Conservation (phyloP, 2,113 vertebrate genomes). For the Dolichallabes microphthalmus region DNA sequence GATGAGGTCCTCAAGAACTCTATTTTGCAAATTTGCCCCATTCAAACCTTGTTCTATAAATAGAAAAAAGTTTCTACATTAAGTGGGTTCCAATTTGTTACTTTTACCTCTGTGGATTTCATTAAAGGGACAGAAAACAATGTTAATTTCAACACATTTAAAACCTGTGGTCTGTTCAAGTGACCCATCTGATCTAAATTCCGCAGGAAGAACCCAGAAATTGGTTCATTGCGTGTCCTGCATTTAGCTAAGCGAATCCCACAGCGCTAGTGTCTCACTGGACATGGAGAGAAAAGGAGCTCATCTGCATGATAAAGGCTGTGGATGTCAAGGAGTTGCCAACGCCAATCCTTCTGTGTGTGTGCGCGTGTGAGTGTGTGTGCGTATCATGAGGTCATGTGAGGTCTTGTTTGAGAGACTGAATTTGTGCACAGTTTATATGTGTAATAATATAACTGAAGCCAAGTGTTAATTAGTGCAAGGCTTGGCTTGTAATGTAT, state of each 20-base stretch:
- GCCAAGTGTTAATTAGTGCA: constrained; percentile 13
- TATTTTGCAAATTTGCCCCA: too few species aligned
- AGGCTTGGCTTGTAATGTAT: not conserved
- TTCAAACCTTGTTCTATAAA: too few species aligned
- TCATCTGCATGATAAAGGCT: constrained; percentile 62
- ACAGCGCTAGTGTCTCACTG: constrained; percentile 22
- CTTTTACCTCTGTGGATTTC: not conserved
- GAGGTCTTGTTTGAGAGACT: constrained; percentile 24
- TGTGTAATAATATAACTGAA: not conserved
- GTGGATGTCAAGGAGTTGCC: constrained; percentile 56
- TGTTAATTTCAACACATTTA: not conserved
- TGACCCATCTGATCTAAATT: constrained; percentile 14
- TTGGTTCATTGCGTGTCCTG: constrained; percentile 1
- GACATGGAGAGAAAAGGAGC: constrained; percentile 30
- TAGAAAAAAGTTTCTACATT: not conserved
- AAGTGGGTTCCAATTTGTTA: not conserved
- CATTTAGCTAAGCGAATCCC: not conserved
- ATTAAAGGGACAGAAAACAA: not conserved
- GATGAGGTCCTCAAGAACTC: not conserved
- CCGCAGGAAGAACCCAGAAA: not conserved
- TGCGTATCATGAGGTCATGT: constrained; percentile 21
- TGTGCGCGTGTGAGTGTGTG: constrained; percentile 36
- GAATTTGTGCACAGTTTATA: not conserved
- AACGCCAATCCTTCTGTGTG: constrained; percentile 43
- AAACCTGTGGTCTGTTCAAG: not conserved